A percentile compares a stretch with the other conserved stretches of the same genome.
Conservation (phyloP, 2,113 vertebrate genomes). For the Eubucco bourcierii region DNA sequence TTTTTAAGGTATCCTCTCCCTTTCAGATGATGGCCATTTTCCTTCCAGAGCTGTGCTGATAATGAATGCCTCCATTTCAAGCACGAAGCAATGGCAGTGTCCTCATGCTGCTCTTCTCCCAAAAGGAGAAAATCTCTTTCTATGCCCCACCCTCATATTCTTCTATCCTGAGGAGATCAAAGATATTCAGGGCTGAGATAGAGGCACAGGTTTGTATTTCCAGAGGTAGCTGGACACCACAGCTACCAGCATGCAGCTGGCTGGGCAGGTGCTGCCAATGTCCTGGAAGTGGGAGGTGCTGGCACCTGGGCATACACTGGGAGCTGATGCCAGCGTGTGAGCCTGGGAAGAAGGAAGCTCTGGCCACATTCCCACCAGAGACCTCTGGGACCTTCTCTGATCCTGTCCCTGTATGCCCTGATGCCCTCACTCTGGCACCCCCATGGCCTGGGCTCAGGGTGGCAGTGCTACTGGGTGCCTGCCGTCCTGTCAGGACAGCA, state of each 20-base stretch:
- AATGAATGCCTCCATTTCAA: background rate
- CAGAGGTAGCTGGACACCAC: background rate
- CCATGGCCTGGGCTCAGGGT: fast-evolving
- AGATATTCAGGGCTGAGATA: background rate
- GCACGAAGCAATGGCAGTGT: background rate
- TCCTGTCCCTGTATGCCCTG: background rate
- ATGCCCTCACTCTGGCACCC: fast-evolving
- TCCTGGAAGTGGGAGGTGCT: background rate
- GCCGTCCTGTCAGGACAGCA: background rate
- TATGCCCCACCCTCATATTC: background rate
- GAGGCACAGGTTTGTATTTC: background rate
- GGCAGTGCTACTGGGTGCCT: fast-evolving
- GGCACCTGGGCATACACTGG: background rate
- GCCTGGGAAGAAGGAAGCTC: background rate
- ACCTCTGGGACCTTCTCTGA: background rate
- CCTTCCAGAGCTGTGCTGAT: background rate
- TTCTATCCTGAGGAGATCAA: background rate
- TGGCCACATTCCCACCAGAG: background rate
- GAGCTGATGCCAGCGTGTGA: fast-evolving
- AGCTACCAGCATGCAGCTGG: background rate
- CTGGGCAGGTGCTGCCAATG: too few relatives aligned
- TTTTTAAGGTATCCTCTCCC: background rate
- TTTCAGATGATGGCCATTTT: background rate
- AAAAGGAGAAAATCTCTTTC: background rate
- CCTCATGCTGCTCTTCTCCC: background rate